Conservation (phyloP, 2,888 invertebrate species). For the Darwinula stevensoni region DNA sequence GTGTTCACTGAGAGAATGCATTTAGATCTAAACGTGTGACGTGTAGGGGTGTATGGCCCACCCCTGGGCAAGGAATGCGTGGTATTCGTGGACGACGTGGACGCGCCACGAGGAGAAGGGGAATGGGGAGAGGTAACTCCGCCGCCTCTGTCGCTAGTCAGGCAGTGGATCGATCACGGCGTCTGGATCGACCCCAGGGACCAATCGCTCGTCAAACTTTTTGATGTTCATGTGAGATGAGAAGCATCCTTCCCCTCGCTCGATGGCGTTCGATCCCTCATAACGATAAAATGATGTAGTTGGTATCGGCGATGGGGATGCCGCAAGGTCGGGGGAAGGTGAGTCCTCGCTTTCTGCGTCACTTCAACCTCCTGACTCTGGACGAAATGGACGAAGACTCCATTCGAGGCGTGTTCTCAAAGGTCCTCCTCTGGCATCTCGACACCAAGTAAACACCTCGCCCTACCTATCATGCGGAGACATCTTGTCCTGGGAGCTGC, state of each 20-base stretch:
- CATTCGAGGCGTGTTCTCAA: conserved; percentile 51
- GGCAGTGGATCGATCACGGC: conserved; percentile 66
- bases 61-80: conserved; percentile 64
- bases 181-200: conserved; percentile 65
- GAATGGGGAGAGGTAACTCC: conserved; percentile 84
- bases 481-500: too few species aligned
- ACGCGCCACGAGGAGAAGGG: conserved; percentile 63
- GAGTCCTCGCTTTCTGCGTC: conserved; percentile 53
- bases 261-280: too few species aligned
- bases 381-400: conserved; percentile 53
- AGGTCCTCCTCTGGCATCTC: conserved; percentile 79
- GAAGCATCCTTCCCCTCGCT: neutral
- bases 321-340: conserved; percentile 56
- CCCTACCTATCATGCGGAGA: too few species aligned
- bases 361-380: conserved; percentile 38
- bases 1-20: too few species aligned
- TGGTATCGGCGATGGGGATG: too few species aligned
- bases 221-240: conserved; percentile 43
- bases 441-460: conserved; percentile 37
- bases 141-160: conserved; percentile 69
- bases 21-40: too few species aligned
- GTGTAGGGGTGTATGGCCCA: conserved; percentile 57
- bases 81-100: conserved; percentile 83
- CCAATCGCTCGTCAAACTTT: conserved; percentile 38
- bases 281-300: too few species aligned